Evolutionary conservation across 2,113 vertebrate species (phyloP).

Genomic region (human): DNA sequence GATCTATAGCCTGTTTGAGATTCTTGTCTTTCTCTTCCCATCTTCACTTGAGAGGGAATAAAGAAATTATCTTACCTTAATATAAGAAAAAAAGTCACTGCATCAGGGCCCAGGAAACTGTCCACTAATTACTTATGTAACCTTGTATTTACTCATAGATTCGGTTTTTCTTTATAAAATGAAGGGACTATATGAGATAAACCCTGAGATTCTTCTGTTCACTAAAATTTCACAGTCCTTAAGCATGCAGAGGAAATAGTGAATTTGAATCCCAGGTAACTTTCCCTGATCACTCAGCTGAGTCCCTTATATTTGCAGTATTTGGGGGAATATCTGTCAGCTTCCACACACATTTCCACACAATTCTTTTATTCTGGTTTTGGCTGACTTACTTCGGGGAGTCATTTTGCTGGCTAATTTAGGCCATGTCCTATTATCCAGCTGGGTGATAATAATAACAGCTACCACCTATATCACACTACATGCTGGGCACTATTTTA

Average conservation of each 20-base stretch:
- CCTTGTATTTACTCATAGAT: not conserved
- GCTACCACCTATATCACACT: not conserved
- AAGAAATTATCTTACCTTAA: not conserved
- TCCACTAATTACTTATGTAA: not conserved
- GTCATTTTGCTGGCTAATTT: conserved; percentile 1
- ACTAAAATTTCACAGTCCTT: not conserved
- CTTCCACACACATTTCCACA: not conserved
- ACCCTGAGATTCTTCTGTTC: not conserved
- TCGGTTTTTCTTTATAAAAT: not conserved
- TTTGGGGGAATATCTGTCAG: not conserved
- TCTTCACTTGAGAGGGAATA: not conserved
- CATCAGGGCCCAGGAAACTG: not conserved
- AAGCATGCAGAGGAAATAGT: not conserved
- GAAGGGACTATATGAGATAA: not conserved
- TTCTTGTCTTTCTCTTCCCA: not conserved
- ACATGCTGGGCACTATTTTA: not conserved
- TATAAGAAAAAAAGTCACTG: not conserved
- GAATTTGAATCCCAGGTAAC: not conserved
- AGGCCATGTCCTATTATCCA: not conserved
- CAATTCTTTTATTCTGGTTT: not conserved
- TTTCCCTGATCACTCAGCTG: not conserved
- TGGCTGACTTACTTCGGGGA: not conserved
- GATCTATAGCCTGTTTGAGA: not conserved
- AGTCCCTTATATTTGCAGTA: not conserved
- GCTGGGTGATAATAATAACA: conserved; percentile 3